Evolutionary conservation across 2,888 invertebrate species (phyloP), one percentile per base, ranked within the genome.

Genomic region (Agrotis exclamationis): DNA sequence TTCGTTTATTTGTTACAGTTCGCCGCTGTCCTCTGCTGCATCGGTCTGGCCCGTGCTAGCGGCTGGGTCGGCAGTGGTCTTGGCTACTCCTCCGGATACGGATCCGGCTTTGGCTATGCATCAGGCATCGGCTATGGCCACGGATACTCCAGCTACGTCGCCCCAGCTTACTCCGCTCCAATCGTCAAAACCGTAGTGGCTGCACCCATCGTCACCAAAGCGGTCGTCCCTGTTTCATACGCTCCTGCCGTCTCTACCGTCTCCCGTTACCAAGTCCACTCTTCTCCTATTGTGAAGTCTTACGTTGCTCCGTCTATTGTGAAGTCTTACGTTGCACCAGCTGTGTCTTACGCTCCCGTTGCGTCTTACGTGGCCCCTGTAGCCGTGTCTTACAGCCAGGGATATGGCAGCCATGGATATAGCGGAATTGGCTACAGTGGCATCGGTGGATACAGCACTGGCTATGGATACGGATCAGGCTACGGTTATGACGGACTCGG

Each of bases 261-360:
- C 1, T 92, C 92, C 3, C 91, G 91, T 59, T 91, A 91, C 80
- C 89, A 89, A 74, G 86, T 91, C 1, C 92, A 91, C 71, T 86
- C 89, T 0, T 79, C 91, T 3, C 82, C 82, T 59, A 76, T 74
- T 9, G 69, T 83, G 22, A 83, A 83, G 67, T 80, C 83, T 9
- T 83, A 83, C 24, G 56, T 78, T 11, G 76, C 87, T 14, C 85
- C 88, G 44, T 53, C 88, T 51, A 50, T 83, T 0, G 28, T 83
- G n/a, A 83, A 83, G 59, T 80, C 83, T 18, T 83, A 83, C 28
- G 58, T 78, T 16, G 78, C 87, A 18, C 85, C 88, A 44, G 56
- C 88, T 57, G 50, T 81, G 0, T 74, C 85, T 16, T 82, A 82
- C 22, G 70, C 80, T 14, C 56, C 56, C 6, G 54, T 83, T 0